Evolutionary conservation across 2,888 invertebrate genomes (phyloP).

Genomic region (Andrena dorsata): DNA sequence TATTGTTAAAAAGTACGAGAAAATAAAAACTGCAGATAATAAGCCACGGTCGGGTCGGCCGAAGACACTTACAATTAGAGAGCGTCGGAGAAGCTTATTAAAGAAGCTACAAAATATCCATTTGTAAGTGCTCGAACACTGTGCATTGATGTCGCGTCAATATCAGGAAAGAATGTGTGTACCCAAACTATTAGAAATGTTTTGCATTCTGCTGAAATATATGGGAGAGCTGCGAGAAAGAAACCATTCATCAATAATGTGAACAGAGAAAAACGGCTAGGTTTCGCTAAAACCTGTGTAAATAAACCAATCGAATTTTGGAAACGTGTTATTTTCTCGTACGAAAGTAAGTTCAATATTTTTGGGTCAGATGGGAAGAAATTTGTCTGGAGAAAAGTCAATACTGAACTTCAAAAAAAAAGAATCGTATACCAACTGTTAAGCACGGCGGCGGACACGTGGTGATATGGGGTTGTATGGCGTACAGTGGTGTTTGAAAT

Average conservation of each 20-base stretch:
- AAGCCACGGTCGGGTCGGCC: neutral
- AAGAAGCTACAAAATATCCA: neutral
- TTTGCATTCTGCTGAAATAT: neutral
- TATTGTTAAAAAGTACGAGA: neutral
- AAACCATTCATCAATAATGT: neutral
- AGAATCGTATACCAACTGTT: conserved; percentile 11
- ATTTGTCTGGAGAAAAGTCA: conserved; percentile 14
- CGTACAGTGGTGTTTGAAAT: too few relatives aligned
- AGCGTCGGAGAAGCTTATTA: neutral
- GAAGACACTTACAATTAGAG: neutral
- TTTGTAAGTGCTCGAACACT: neutral
- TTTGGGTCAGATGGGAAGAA: conserved; percentile 8
- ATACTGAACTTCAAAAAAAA: conserved; percentile 6
- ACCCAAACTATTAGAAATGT: neutral
- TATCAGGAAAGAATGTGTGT: neutral
- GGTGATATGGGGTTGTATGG: too few relatives aligned
- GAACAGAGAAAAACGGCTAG: neutral
- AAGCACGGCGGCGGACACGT: neutral
- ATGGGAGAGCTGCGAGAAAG: neutral
- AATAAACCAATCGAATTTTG: conserved; percentile 30
- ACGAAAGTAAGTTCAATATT: neutral
- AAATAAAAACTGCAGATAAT: neutral
- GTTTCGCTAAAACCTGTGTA: conserved; percentile 10
- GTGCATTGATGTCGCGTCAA: neutral
- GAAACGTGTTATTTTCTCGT: conserved; percentile 4